These are phyloP conservation scores for Drosophila birchii DNA, from an alignment of 2,888 invertebrate species.

Conservation along the genomic window DNA sequence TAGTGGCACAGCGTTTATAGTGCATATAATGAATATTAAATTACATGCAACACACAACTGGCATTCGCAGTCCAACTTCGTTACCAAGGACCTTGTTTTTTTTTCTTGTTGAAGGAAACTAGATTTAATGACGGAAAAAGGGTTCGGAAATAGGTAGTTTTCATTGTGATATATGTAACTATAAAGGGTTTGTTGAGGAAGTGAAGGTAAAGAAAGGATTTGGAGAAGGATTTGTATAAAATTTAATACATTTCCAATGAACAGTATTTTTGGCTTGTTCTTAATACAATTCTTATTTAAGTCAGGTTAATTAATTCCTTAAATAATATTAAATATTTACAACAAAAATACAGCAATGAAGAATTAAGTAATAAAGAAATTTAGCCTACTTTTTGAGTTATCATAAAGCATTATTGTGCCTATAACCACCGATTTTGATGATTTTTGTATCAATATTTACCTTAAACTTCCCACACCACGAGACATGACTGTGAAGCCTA, in stretches of 20 bases:
- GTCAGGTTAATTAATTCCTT: no score
- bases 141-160: neutral
- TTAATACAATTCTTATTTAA: neutral
- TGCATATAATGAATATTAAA: conserved; percentile 77
- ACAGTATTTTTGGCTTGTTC: neutral
- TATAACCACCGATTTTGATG: no score
- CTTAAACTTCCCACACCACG: neutral
- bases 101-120: neutral
- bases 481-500: conserved; percentile 2
- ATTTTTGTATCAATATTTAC: no score
- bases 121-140: neutral
- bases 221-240: neutral
- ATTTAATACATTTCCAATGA: neutral
- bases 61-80: conserved; percentile 12
- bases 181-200: no score
- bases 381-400: no score
- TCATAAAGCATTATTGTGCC: no score
- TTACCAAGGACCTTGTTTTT: conserved; percentile 1
- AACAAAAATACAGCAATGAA: no score
- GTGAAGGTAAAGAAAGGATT: no score
- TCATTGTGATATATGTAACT: neutral
- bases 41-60: conserved; percentile 64
- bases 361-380: no score
- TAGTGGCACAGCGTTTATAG: conserved; percentile 73
- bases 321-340: no score